phyloP scores from a whole-genome alignment of 2,797 vertebrate genomes.

The Columba guinea region DNA sequence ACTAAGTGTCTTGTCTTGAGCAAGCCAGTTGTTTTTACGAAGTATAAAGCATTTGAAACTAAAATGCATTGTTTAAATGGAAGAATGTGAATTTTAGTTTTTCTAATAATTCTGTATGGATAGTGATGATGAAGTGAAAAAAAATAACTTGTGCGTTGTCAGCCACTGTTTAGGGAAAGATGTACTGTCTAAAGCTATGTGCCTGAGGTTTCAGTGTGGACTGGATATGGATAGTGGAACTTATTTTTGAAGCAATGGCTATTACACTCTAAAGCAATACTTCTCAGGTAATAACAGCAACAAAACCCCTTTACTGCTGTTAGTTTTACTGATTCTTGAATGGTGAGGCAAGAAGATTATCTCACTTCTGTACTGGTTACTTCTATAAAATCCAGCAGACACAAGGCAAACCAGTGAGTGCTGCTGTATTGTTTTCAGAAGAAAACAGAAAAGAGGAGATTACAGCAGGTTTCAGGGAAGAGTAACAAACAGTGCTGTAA shows the following conservation, averaged over 20 bases:
- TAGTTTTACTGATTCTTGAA: background rate
- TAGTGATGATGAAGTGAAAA: background rate
- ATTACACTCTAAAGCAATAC: background rate
- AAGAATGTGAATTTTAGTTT: background rate
- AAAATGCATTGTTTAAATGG: background rate
- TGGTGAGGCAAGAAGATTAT: background rate
- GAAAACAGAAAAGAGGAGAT: background rate
- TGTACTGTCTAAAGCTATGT: background rate
- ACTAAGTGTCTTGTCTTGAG: background rate
- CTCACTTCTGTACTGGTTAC: background rate
- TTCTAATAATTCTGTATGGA: background rate
- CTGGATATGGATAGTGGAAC: background rate
- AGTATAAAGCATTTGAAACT: background rate
- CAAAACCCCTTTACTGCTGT: background rate
- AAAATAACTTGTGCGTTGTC: accelerated
- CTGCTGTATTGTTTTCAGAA: background rate
- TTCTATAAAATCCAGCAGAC: background rate
- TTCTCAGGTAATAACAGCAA: background rate
- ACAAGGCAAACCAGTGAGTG: background rate
- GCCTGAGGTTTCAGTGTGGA: background rate
- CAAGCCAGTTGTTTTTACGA: background rate
- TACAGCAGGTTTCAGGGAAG: background rate
- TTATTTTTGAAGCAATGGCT: background rate
- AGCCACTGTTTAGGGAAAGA: background rate
- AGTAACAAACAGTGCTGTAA: background rate